A percentile compares a stretch with the other conserved stretches of the same genome.
Evolutionary conservation across 2,113 vertebrate genomes (phyloP).

Genomic region (Loxodonta africana): DNA sequence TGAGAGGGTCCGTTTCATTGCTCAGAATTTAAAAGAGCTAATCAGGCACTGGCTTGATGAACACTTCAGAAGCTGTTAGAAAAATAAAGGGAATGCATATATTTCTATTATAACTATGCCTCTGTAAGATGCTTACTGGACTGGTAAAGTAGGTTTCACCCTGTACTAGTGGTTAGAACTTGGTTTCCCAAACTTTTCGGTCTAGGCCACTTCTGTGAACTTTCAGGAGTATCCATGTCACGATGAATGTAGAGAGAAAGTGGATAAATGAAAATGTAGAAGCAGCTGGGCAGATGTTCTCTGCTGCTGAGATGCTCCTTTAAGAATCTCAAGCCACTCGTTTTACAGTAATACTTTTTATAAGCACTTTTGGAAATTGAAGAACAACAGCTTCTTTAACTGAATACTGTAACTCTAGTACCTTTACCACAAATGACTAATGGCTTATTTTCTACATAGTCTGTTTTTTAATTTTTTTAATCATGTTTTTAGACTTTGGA

Average conservation of each 20-base stretch:
- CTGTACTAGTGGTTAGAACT: not conserved
- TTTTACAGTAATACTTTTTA: slow-evolving; percentile 24
- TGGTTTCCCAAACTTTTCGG: not conserved
- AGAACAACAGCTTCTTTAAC: slow-evolving; percentile 24
- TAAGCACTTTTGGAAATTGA: slow-evolving; percentile 50
- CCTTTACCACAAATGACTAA: not conserved
- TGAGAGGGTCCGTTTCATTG: slow-evolving; percentile 78
- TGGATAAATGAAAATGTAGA: not conserved
- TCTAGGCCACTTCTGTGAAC: not conserved
- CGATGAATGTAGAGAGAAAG: not conserved
- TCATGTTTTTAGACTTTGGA: slow-evolving; percentile 10
- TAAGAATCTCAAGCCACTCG: not conserved
- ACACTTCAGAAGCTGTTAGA: slow-evolving; percentile 82
- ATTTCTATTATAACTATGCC: slow-evolving; percentile 54
- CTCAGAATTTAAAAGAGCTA: slow-evolving; percentile 83
- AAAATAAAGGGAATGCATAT: slow-evolving; percentile 74
- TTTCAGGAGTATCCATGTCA: not conserved
- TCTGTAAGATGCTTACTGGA: not conserved
- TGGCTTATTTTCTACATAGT: slow-evolving; percentile 7
- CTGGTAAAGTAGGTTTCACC: not conserved
- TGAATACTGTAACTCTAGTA: not conserved
- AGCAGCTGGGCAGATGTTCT: not conserved
- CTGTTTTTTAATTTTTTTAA: not conserved
- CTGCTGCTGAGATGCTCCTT: not conserved
- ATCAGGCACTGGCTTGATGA: slow-evolving; percentile 82